A percentile compares a stretch with the other conserved stretches of the same genome.
These are phyloP conservation scores for Magallana nippona DNA, from an alignment of 2,888 invertebrate genomes.

Conservation along the genomic window DNA sequence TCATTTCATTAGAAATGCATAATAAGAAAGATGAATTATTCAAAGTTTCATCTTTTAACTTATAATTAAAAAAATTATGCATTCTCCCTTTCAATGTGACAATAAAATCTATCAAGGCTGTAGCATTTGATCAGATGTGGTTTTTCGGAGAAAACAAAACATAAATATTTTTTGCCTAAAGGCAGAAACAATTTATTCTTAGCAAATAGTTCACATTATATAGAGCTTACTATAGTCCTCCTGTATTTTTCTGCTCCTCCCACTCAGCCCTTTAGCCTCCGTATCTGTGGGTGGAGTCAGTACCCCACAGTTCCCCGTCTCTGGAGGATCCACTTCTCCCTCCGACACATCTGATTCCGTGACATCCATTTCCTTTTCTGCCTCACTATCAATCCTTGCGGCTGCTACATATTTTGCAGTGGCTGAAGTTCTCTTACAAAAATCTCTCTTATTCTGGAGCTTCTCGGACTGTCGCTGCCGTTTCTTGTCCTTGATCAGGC, in stretches of 20 bases:
- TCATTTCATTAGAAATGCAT: no score
- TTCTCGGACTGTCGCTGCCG: neutral
- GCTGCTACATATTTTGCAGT: neutral
- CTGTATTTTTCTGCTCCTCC: neutral
- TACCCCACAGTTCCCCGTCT: neutral
- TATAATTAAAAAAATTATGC: no score
- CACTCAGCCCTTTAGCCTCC: neutral
- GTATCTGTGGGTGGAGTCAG: neutral
- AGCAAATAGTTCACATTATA: no score
- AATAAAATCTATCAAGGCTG: no score
- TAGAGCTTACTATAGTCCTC: neutral
- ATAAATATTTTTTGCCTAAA: no score
- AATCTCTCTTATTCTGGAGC: neutral
- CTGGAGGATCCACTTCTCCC: conserved; percentile 13
- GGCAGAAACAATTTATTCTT: neutral
- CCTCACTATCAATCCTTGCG: neutral
- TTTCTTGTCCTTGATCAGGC: conserved; percentile 22
- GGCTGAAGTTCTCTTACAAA: conserved; percentile 12
- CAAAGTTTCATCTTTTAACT: no score
- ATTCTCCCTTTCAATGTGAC: no score
- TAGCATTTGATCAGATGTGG: no score
- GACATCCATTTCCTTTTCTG: neutral
- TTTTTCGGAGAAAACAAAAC: no score
- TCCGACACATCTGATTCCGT: neutral
- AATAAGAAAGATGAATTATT: no score